Conservation (phyloP, 2,888 invertebrate genomes). For the Protodeltote pygarga region DNA sequence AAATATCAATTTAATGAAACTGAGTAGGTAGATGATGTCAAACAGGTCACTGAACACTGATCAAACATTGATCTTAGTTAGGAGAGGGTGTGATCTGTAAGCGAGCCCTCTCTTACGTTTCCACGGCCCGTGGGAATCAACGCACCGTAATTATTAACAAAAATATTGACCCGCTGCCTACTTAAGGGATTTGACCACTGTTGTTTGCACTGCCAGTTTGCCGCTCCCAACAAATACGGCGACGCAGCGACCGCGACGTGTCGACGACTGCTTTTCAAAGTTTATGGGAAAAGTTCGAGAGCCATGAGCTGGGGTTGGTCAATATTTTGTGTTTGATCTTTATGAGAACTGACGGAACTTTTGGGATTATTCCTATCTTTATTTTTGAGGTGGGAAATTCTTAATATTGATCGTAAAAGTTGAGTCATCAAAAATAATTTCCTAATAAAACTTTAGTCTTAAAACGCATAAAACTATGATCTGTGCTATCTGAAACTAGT, state of each 20-base stretch:
- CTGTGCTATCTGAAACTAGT: too few species aligned
- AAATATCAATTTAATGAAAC: conserved; percentile 36
- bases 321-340: conserved; percentile 68
- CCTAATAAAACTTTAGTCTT: too few species aligned
- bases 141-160: conserved; percentile 84
- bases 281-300: conserved; percentile 80
- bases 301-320: conserved; percentile 61
- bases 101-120: conserved; percentile 68
- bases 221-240: conserved; percentile 77
- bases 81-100: conserved; percentile 75
- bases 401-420: conserved; percentile 4
- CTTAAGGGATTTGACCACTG: conserved; percentile 85
- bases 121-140: conserved; percentile 75
- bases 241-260: conserved; percentile 59
- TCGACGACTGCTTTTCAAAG: conserved; percentile 76
- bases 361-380: conserved; percentile 49
- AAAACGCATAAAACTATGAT: too few species aligned
- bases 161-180: conserved; percentile 86
- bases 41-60: conserved; percentile 56
- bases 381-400: conserved; percentile 22
- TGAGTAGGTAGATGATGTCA: conserved; percentile 35
- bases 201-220: conserved; percentile 82
- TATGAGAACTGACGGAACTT: conserved; percentile 48
- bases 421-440: background rate
- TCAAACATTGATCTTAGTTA: conserved; percentile 62